Percentiles rank a stretch among this genome's conserved stretches.
These are phyloP conservation scores for Callaeas wilsoni DNA, from an alignment of 2,113 vertebrate genomes.

Conservation along the genomic window DNA sequence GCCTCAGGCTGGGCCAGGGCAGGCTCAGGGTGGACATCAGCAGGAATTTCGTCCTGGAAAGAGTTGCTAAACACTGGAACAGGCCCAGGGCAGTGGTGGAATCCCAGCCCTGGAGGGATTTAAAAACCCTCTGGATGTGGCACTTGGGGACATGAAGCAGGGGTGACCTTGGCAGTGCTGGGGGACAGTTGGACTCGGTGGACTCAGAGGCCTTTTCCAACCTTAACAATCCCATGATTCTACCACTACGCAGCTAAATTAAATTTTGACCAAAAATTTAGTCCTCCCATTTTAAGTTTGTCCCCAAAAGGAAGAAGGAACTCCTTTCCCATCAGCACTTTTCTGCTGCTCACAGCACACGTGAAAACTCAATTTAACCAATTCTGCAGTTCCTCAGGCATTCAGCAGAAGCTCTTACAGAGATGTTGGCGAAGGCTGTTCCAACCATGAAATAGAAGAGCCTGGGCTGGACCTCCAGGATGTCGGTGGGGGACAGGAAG, in stretches of 20 bases:
- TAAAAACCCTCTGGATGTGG: neutral
- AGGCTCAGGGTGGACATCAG: accelerated
- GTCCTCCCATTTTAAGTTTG: neutral
- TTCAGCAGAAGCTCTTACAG: slow-evolving; percentile 74
- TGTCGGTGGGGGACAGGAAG: slow-evolving; percentile 79
- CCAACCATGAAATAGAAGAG: slow-evolving; percentile 96
- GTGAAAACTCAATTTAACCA: neutral
- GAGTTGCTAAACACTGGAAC: neutral
- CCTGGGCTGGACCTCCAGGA: slow-evolving; percentile 87
- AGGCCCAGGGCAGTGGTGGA: neutral
- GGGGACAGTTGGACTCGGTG: neutral
- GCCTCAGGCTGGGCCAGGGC: neutral
- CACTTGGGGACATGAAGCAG: neutral
- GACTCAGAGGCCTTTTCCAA: neutral
- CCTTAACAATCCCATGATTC: neutral
- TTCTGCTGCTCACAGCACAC: neutral
- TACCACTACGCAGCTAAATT: accelerated
- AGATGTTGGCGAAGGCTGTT: slow-evolving; percentile 93
- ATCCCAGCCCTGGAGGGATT: neutral
- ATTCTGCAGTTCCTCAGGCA: neutral
- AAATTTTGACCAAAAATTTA: neutral
- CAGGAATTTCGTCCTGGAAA: accelerated
- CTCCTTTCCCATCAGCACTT: neutral
- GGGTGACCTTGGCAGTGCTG: neutral
- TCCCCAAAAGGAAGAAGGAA: neutral